Conservation (phyloP, 2,888 invertebrate genomes). For the Hesperia comma region DNA sequence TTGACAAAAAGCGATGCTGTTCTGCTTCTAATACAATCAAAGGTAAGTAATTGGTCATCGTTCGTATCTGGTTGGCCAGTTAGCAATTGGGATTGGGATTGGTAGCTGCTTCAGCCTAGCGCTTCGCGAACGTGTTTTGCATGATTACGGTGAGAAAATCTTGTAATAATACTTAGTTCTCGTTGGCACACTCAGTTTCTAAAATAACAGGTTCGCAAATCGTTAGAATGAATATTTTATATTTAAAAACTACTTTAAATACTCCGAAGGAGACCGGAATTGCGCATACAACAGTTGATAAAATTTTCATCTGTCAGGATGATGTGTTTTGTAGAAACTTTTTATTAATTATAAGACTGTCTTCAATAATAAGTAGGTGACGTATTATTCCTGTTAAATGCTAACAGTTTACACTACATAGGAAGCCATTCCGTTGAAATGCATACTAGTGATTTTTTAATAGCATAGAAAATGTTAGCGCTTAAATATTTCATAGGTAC, state of each 20-base stretch:
- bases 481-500: too few relatives aligned
- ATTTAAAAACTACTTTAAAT: neutral
- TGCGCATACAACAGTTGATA: neutral
- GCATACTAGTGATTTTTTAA: neutral
- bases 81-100: neutral
- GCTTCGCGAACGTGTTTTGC: neutral
- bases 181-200: neutral
- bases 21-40: too few relatives aligned
- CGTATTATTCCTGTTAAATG: neutral
- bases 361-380: conserved; percentile 7
- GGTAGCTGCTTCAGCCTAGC: neutral
- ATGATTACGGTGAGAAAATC: too few relatives aligned
- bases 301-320: conserved; percentile 2
- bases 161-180: too few relatives aligned
- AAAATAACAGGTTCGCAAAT: neutral
- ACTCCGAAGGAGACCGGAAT: neutral
- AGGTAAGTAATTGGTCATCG: too few relatives aligned
- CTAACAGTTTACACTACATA: conserved; percentile 1
- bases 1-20: too few relatives aligned
- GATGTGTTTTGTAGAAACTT: conserved; percentile 4
- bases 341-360: conserved; percentile 19
- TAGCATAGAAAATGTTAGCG: neutral
- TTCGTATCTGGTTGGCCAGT: too few relatives aligned
- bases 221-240: neutral
- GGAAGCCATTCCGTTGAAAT: neutral